Base-by-base conservation (phyloP, 2,113 vertebrate species). In the Phaethon lepturus region DNA sequence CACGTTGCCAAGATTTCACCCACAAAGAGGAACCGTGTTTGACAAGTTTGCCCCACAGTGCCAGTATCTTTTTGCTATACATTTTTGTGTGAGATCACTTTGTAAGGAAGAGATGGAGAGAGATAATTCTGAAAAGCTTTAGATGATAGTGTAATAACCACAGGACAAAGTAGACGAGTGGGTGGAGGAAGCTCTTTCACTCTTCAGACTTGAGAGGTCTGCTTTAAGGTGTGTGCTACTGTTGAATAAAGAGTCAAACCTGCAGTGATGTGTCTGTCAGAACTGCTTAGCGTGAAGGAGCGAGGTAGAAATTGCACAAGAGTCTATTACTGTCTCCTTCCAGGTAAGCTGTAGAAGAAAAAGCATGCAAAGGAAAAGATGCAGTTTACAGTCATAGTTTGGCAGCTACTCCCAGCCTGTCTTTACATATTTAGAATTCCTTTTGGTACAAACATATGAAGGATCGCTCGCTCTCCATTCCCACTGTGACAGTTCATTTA, bases 341-440 rank as follows among this genome's bases (percentile, higher is more conserved):
- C 74, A 87, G 84, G 82, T 83, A 89, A 72, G 40, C 82, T 84
- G 71, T 47, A 86, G 95, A 93, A 56, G 52, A 52, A 38, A 63
- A 95, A 72, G 59, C 6, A 5, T 58, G 90, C 35, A 72, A 80
- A 80, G 83, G 56, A 91, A 97, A 77, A 23, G 31, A 63, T 92
- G 83, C 68, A 82, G 80, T 94, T 97, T 97, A 88, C 89, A 97
- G 90, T 71, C 91, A 88, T 74, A 55, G 76, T 77, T 97, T 96
- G 88, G 90, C 42, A 84, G 94, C 77, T 96, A 86, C 96, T 96
- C 85, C 83, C 78, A 84, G 72, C 35, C 78, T 93, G 64, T 66
- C 90, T 96, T 81, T 78, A 50, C 0, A 40, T 95, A 96, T 93
- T 98, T 97, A 97, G 98, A 97, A 97, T 96, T 96, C 28, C 80